These are phyloP conservation scores for Pectinophora gossypiella DNA, from an alignment of 1,140 invertebrate species.

Conservation along the genomic window DNA sequence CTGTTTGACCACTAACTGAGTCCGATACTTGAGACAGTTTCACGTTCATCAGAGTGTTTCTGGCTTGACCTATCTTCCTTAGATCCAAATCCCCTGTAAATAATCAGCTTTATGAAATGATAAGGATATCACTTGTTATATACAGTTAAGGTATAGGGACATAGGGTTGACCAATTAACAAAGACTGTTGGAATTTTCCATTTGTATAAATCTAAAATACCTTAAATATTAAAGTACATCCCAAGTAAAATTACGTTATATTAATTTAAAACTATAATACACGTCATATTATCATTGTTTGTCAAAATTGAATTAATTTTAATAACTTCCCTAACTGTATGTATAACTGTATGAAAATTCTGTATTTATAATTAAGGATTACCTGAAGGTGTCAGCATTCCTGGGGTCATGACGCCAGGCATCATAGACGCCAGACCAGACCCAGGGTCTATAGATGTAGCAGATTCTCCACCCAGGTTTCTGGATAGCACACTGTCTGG, in stretches of 20 bases:
- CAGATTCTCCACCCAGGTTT: conserved; percentile 90
- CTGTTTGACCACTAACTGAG: conserved; percentile 98
- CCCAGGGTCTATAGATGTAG: conserved; percentile 88
- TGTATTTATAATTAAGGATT: no score
- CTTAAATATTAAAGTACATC: no score
- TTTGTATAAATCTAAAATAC: no score
- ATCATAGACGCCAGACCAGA: conserved; percentile 91
- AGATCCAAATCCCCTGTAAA: conserved; percentile 96
- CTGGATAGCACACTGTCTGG: conserved; percentile 97
- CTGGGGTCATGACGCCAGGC: conserved; percentile 86
- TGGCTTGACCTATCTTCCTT: conserved; percentile 98
- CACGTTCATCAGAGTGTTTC: conserved; percentile 99
- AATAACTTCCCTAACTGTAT: no score
- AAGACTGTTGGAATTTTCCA: no score
- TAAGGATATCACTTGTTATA: neutral
- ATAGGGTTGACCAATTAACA: no score
- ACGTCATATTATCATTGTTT: no score
- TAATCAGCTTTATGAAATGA: neutral
- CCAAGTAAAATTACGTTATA: no score
- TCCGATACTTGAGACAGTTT: conserved; percentile 98
- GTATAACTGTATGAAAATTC: no score
- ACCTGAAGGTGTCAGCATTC: conserved; percentile 84
- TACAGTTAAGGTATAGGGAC: no score
- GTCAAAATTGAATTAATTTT: no score
- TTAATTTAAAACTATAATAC: no score